These are phyloP conservation scores for Cryptus armator DNA, from an alignment of 2,888 invertebrate species.

Conservation along the genomic window DNA sequence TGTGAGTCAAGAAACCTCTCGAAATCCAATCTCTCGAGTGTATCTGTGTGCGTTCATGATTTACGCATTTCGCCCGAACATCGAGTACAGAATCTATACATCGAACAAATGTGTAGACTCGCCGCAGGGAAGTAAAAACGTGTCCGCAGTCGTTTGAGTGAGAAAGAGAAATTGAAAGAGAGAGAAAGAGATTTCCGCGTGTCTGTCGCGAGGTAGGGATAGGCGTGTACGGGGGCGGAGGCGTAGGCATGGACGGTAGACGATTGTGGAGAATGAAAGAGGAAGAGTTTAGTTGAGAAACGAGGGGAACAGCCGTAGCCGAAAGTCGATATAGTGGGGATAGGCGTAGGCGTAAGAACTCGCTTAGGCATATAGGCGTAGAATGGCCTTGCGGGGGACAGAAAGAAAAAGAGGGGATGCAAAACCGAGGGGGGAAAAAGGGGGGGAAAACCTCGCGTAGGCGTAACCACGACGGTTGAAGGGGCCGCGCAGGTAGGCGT, in stretches of 20 bases:
- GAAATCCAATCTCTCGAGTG: conserved; percentile 19
- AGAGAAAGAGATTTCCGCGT: conserved; percentile 5
- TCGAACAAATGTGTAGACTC: neutral
- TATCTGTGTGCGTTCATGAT: conserved; percentile 30
- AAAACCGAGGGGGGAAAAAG: conserved; percentile 70
- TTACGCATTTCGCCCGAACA: conserved; percentile 6
- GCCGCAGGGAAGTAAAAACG: conserved; percentile 5
- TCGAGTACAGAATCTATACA: neutral
- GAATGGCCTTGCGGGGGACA: conserved; percentile 47
- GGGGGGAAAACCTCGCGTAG: conserved; percentile 75
- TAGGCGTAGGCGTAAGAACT: conserved; percentile 66
- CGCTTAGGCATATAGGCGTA: conserved; percentile 65
- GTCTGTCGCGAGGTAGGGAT: conserved; percentile 37
- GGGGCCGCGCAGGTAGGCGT: conserved; percentile 84
- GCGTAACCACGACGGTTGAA: conserved; percentile 78
- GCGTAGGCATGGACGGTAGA: conserved; percentile 58
- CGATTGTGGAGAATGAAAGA: conserved; percentile 27
- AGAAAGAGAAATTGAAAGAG: conserved; percentile 21
- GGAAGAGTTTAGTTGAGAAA: conserved; percentile 30
- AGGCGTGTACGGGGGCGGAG: conserved; percentile 68
- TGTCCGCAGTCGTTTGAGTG: conserved; percentile 14
- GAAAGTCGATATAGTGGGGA: conserved; percentile 46
- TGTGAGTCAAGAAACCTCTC: neutral
- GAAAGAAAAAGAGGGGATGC: conserved; percentile 55
- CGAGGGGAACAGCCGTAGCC: conserved; percentile 39